These are phyloP conservation scores for Philotrypesis tridentata DNA, from an alignment of 1,140 invertebrate species.

Conservation along the genomic window DNA sequence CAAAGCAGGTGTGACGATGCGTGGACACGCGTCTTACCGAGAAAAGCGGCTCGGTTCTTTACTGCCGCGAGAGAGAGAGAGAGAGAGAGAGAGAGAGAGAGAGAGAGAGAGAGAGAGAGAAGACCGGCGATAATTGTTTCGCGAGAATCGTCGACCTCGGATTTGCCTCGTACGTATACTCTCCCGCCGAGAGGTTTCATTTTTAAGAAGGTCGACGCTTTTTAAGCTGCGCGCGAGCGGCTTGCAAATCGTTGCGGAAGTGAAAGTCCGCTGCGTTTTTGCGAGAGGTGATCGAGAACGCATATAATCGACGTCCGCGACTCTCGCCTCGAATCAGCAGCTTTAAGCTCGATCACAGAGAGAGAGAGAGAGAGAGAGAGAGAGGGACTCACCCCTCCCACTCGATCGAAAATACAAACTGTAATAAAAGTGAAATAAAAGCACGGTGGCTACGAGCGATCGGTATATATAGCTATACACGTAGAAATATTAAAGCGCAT, in stretches of 20 bases:
- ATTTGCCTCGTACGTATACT: neutral
- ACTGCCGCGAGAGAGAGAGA: too few relatives aligned
- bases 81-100: too few relatives aligned
- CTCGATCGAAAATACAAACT: neutral
- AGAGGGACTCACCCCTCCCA: neutral
- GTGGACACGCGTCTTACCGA: constrained; percentile 71
- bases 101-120: neutral
- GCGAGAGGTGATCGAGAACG: neutral
- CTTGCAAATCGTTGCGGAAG: neutral
- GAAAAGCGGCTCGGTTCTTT: constrained; percentile 67
- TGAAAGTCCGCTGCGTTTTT: neutral
- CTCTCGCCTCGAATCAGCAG: too few relatives aligned
- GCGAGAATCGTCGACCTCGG: constrained; percentile 7
- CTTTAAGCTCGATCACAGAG: too few relatives aligned
- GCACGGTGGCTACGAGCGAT: too few relatives aligned
- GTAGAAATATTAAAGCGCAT: neutral
- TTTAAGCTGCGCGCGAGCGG: neutral
- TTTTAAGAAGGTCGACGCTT: neutral
- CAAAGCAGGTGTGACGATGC: constrained; percentile 74
- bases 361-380: too few relatives aligned
- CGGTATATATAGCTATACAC: too few relatives aligned
- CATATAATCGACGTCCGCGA: neutral
- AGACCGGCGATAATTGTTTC: constrained; percentile 33
- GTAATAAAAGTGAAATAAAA: neutral
- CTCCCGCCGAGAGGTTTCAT: neutral